Base-by-base conservation (phyloP, 2,888 invertebrate species). In the Drosophila incognita region DNA sequence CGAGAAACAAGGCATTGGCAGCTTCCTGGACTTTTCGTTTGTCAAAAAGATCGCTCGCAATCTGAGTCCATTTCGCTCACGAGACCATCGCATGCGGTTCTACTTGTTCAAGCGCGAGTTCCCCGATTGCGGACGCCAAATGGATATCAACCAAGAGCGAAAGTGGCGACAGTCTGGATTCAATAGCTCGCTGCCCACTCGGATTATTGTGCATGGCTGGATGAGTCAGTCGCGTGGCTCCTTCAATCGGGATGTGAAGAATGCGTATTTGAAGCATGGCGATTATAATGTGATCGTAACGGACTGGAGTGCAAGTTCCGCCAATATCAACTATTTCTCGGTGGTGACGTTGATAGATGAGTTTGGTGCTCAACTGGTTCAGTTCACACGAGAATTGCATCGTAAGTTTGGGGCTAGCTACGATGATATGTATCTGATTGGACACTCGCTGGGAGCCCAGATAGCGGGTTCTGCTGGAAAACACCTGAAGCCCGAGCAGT, bases 391-490 rank as follows among this genome's bases (percentile, higher is more conserved):
- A 0, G 87, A 91, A 24, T 57, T 93, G 40, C 59, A 88, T 0
- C 63, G 72, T 0, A 59, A 75, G 0, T 76, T 80, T 0, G 64
- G 68, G 2, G 81, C 91, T 0, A 64, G 77, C 3, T 85, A 79
- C 11, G 78, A 83, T 13, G 85, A 87, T 11, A 89, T 91, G 35
- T 92, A 91, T 58, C 40, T 93, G 1, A 81, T 93, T 52, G 93
- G 93, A 0, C 93, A 93, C 48, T 93, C 93, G 7, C 69, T 93
- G 57, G 93, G 93, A 8, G 93, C 92, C 0, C 93, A 93, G 70
- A 79, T 92, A 8, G 89, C 89, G 0, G 93, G 93, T 0, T 72
- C 93, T 0, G 91, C 92, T 0, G 93, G 93, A 7, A 90, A 90
- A 59, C 64, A 58, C 0, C 74, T 92, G 5, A 77, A 79, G 49